Evolutionary conservation across 2,797 vertebrate species (phyloP).

Genomic region (Fistularia tabacaria): DNA sequence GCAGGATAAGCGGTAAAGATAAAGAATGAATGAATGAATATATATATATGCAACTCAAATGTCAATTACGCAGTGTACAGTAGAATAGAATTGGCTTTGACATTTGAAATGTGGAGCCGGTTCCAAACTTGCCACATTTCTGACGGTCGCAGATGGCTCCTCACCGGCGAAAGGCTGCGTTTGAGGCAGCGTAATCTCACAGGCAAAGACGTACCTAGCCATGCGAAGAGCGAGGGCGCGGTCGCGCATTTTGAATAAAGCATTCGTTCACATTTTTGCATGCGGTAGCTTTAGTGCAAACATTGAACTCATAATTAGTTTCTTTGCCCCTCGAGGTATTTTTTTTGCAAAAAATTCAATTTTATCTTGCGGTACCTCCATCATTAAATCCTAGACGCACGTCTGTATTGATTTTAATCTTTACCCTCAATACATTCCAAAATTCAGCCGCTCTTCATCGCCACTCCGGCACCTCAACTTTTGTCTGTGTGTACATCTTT

Average conservation of each 20-base stretch:
- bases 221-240: background rate
- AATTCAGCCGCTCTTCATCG: slow-evolving; percentile 1
- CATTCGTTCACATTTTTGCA: background rate
- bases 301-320: slow-evolving; percentile 2
- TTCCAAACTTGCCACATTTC: too few relatives aligned
- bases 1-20: too few relatives aligned
- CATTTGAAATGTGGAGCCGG: too few relatives aligned
- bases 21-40: too few relatives aligned
- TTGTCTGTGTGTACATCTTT: slow-evolving; percentile 33
- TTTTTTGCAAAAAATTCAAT: slow-evolving; percentile 34
- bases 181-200: too few relatives aligned
- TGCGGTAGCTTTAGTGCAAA: slow-evolving; percentile 1
- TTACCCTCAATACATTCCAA: slow-evolving; percentile 20
- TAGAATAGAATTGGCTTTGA: too few relatives aligned
- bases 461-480: slow-evolving; percentile 6
- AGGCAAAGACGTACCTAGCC: too few relatives aligned
- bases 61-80: too few relatives aligned
- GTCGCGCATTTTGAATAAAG: background rate
- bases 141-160: too few relatives aligned
- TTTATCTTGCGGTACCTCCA: slow-evolving; percentile 26
- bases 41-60: too few relatives aligned
- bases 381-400: slow-evolving; percentile 32
- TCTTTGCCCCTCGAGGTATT: slow-evolving; percentile 2
- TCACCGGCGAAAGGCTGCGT: too few relatives aligned
- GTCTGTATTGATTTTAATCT: slow-evolving; percentile 68